Evolutionary conservation across 1,140 invertebrate genomes (phyloP), one percentile per base, ranked within the genome.

Genomic region (Drosophila sp.): DNA sequence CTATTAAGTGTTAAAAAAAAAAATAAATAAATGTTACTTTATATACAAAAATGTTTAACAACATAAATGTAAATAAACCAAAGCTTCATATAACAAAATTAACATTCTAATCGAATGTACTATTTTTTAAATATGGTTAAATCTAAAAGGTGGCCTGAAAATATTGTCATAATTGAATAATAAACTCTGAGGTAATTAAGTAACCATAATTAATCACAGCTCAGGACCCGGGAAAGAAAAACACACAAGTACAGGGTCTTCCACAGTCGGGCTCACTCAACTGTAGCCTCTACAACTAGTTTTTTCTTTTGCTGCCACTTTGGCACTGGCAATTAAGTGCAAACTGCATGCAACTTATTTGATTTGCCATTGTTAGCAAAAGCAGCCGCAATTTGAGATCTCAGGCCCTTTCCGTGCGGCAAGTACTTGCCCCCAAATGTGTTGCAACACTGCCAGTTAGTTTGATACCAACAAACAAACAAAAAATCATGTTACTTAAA

Each of bases 301-400:
- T 21, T 64, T 72, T 70, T 64, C 65, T 70, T 74, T 80, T 54
- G 54, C 80, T 82, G 78, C 54, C 82, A 81, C 82, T 86, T 87
- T 86, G 82, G 78, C 82, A 76, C 82, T 78, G 71, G 78, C 82
- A 86, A 86, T 86, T 86, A 86, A 84, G 80, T 74, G 69, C 72
- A 61, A 74, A 62, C 65, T 62, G 72, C 72, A 70, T 70, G 66
- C 72, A 70, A 70, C 72, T 79, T 76, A 76, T 83, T 83, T 78
- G 67, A 72, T 54, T 76, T 80, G 66, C 57, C 65, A 74, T 73
- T 73, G 71, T 72, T 66, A 72, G 63, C 56, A 51, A 67, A 51
- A 67, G 62, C 62, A 72, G 69, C 62, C 69, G 51, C 69, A 72
- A 65, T 66, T 72, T 57, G 57, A 51, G 54, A 40, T 40, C 36